Percentiles rank a stretch among this genome's conserved stretches.
Conservation (phyloP, 2,797 vertebrate genomes). For the Gallirallus australis region DNA sequence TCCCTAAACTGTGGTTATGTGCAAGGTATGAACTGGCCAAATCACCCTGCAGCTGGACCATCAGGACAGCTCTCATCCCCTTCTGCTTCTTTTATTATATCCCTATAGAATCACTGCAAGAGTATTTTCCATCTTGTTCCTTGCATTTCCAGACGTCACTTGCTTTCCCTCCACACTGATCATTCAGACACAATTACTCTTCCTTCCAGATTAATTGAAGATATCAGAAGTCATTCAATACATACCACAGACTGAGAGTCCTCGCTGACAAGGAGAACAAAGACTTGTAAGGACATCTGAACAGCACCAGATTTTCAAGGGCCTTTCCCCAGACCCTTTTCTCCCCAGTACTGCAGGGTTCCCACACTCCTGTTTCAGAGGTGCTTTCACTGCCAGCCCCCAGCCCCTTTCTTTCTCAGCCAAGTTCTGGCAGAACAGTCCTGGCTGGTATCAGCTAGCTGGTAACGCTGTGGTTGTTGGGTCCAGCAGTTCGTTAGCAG, state of each 20-base stretch:
- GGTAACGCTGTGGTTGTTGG: background rate
- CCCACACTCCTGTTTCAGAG: background rate
- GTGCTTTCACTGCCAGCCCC: background rate
- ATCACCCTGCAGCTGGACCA: background rate
- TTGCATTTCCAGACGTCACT: background rate
- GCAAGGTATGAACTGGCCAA: background rate
- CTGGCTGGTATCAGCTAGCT: background rate
- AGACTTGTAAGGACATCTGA: background rate
- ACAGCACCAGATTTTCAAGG: background rate
- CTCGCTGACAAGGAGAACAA: background rate
- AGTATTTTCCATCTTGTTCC: background rate
- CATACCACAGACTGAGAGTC: background rate
- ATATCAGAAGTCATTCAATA: background rate
- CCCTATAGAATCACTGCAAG: background rate
- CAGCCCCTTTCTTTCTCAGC: background rate
- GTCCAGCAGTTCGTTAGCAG: background rate
- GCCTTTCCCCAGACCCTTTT: background rate
- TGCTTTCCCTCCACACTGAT: background rate
- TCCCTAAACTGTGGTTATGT: background rate
- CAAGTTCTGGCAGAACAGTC: background rate
- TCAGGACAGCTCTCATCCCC: background rate
- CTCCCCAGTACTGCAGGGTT: background rate
- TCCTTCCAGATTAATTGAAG: background rate
- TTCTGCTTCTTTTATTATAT: background rate
- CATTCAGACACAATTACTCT: background rate